Conservation (phyloP, 1,140 invertebrate genomes). For the Drosophila murphyi region DNA sequence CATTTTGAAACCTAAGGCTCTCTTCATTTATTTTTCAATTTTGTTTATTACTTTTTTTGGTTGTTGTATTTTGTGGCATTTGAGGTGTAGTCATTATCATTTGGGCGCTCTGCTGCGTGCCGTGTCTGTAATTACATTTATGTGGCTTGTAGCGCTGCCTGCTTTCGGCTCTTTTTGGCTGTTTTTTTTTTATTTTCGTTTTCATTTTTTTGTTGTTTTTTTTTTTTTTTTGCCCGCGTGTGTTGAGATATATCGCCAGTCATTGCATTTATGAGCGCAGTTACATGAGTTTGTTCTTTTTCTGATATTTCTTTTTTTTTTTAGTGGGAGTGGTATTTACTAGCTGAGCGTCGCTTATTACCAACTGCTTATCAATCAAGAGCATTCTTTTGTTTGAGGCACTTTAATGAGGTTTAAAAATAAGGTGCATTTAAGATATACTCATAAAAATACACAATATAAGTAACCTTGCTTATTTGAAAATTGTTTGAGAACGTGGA, state of each 20-base stretch:
- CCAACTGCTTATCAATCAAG: conserved; percentile 63
- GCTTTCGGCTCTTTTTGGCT: conserved; percentile 10
- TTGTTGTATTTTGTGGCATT: conserved; percentile 49
- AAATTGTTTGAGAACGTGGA: not conserved
- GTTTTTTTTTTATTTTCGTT: not conserved
- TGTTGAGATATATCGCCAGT: conserved; percentile 54
- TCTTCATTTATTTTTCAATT: conserved; percentile 48
- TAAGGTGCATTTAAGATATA: not conserved
- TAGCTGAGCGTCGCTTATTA: conserved; percentile 40
- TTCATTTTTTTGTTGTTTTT: conserved; percentile 17
- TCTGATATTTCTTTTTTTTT: not conserved
- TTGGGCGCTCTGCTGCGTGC: conserved; percentile 52
- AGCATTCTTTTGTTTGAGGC: conserved; percentile 6
- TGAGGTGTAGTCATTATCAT: conserved; percentile 75
- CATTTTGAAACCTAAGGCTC: conserved; percentile 67
- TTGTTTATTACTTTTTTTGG: conserved; percentile 26
- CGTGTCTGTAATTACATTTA: conserved; percentile 72
- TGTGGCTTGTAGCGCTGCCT: conserved; percentile 25
- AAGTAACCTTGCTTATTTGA: not conserved
- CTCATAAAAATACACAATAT: conserved; percentile 6
- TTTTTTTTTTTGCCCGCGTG: conserved; percentile 3
- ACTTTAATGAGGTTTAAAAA: not conserved
- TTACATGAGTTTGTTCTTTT: conserved; percentile 40
- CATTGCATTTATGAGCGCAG: conserved; percentile 68
- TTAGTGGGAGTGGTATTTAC: conserved; percentile 20